These are phyloP conservation scores for Agrilus planipennis DNA, from an alignment of 1,140 invertebrate genomes.

Conservation along the genomic window DNA sequence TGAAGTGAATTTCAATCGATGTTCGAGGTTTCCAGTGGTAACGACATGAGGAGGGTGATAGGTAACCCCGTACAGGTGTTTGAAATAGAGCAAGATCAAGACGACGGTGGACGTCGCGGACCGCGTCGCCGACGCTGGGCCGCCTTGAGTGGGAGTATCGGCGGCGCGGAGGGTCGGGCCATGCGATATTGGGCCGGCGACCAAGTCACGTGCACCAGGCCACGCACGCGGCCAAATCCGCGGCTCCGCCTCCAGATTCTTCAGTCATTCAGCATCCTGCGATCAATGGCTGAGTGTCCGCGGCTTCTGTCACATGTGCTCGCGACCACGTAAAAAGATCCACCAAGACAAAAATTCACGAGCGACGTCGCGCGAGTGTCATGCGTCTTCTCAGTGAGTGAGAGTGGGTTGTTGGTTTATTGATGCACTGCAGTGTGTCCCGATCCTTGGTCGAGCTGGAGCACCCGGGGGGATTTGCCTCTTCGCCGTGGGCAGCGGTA, in stretches of 20 bases:
- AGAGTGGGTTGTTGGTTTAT: conserved; percentile 27
- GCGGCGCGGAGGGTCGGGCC: conserved; percentile 2
- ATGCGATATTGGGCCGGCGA: conserved; percentile 16
- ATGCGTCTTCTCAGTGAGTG: conserved; percentile 4
- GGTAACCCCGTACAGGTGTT: too few species aligned
- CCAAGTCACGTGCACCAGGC: conserved; percentile 25
- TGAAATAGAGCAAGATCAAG: too few species aligned
- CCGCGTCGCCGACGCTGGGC: too few species aligned
- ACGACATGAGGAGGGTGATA: too few species aligned
- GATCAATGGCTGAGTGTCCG: conserved; percentile 33
- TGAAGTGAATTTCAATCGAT: too few species aligned
- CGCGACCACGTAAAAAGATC: too few species aligned
- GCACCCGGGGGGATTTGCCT: conserved; percentile 53
- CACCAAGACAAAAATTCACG: too few species aligned
- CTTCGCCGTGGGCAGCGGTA: conserved; percentile 55
- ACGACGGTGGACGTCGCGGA: too few species aligned
- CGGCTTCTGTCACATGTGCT: conserved; percentile 25
- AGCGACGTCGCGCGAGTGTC: background rate
- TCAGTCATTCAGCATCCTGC: conserved; percentile 24
- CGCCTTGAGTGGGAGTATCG: conserved; percentile 17
- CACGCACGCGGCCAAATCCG: conserved; percentile 20
- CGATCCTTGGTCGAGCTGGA: conserved; percentile 43
- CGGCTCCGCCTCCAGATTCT: conserved; percentile 28
- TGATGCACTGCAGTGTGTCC: conserved; percentile 38
- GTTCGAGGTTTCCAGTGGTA: too few species aligned